Base-by-base conservation (phyloP, 2,797 vertebrate species). In the Staurois parvus region DNA sequence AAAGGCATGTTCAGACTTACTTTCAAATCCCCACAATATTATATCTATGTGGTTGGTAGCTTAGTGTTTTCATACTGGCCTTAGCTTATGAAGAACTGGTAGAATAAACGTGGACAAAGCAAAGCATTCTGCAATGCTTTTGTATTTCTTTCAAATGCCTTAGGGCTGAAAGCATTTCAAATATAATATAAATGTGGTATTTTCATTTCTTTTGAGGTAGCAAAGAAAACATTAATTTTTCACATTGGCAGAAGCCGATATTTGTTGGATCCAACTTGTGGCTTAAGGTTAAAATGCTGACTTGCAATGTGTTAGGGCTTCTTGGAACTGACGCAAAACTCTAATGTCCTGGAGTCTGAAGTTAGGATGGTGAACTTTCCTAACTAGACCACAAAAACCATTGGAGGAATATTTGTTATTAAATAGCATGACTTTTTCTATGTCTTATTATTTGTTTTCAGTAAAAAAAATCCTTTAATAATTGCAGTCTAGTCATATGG, bases 121-220 rank as follows among this genome's bases (percentile, higher is more conserved):
- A 74, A 77, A 32, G 37, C 70, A 84, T 78, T 77, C 29, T 68
- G 45, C 76, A 68, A 21, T 85, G 30, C 48, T 48, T 67, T 87
- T 52, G 40, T 76, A 76, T 81, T 86, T 48, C 62, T 79, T 83
- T 79, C 85, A 79, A 70, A 83, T 79, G 59, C 72, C 72, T 86
- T n/a, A 73, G 30, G 68, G 40, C 73, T 83, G 73, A 70, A 78
- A 70, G 69, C 40, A 28, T 72, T 83, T 82, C 30, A 83, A 8
- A 86, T 72, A 30, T 78, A 72, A 79, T 83, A 48, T 66, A 66
- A 79, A 83, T 87, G 85, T 77, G 75, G 85, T 86, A 81, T 86
- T 86, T 82, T 86, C 74, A 86, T 83, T 83, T 86, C 68, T 73
- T 77, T 59, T 78, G 74, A 83, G 67, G 69, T 74, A 83, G 76